Conservation (phyloP, 1,140 invertebrate genomes). For the Bathynomus jamesi region DNA sequence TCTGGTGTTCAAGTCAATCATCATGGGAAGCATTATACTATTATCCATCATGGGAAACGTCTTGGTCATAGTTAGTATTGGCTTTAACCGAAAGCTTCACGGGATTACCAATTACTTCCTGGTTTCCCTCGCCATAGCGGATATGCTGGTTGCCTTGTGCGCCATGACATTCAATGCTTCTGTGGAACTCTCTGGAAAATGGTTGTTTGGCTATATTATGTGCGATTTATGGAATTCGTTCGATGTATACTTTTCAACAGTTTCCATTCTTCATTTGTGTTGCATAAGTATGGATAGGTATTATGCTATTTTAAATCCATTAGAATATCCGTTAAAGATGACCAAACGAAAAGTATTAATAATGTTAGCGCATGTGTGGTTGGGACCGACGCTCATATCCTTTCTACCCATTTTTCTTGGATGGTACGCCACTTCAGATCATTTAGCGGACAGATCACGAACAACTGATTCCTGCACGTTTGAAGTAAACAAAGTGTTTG, state of each 20-base stretch:
- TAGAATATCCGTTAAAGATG: slow-evolving; percentile 82
- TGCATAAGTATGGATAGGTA: slow-evolving; percentile 90
- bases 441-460: slow-evolving; percentile 50
- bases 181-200: slow-evolving; percentile 65
- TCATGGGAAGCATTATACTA: slow-evolving; percentile 73
- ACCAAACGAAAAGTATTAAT: slow-evolving; percentile 48
- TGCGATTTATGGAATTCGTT: slow-evolving; percentile 90
- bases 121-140: slow-evolving; percentile 81
- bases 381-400: slow-evolving; percentile 80
- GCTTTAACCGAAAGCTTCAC: slow-evolving; percentile 60
- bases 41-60: slow-evolving; percentile 79
- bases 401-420: slow-evolving; percentile 88
- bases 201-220: slow-evolving; percentile 79
- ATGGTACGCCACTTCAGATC: slow-evolving; percentile 76
- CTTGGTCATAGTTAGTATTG: slow-evolving; percentile 68
- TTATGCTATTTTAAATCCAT: slow-evolving; percentile 75
- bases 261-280: slow-evolving; percentile 85
- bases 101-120: slow-evolving; percentile 92
- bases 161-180: slow-evolving; percentile 93
- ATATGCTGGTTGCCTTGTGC: slow-evolving; percentile 80
- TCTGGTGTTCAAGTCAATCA: slow-evolving; percentile 59
- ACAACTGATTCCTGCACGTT: slow-evolving; percentile 62
- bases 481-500: slow-evolving; percentile 79
- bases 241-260: slow-evolving; percentile 89
- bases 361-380: slow-evolving; percentile 74